These are phyloP conservation scores for Xylocopa sonorina DNA, from an alignment of 1,140 invertebrate genomes.

Conservation along the genomic window DNA sequence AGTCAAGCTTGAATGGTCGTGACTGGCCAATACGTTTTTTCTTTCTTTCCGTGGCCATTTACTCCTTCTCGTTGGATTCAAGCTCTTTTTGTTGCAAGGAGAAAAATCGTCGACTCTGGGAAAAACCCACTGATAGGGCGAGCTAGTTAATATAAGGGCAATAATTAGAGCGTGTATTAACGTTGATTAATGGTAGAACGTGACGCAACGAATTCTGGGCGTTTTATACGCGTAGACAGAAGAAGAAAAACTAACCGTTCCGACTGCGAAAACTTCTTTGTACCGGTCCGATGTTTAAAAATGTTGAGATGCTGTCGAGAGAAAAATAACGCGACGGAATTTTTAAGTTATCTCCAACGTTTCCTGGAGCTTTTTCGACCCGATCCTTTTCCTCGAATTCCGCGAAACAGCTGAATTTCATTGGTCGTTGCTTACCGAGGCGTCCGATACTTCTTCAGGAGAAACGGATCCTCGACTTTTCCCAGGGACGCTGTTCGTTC, in stretches of 20 bases:
- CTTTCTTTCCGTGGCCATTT: constrained; percentile 45
- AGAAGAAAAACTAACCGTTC: background rate
- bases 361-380: background rate
- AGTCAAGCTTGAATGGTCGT: constrained; percentile 2
- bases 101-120: no score
- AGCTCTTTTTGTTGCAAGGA: no score
- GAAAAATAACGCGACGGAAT: background rate
- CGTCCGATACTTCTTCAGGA: constrained; percentile 27
- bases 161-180: constrained; percentile 49
- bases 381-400: background rate
- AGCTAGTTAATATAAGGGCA: constrained; percentile 30
- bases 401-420: constrained; percentile 27
- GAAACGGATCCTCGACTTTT: constrained; percentile 28
- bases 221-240: constrained; percentile 2
- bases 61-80: constrained; percentile 18
- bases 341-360: background rate
- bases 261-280: background rate
- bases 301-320: background rate
- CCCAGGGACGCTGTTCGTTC: background rate
- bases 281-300: background rate
- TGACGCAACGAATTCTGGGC: constrained; percentile 14
- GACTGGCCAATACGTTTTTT: no score
- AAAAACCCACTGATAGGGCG: constrained; percentile 48
- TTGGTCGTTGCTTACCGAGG: constrained; percentile 34
- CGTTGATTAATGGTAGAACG: constrained; percentile 33